A percentile compares a stretch with the other conserved stretches of the same genome.
phyloP scores from a whole-genome alignment of 2,888 invertebrate species.

The Nysson spinosus region DNA sequence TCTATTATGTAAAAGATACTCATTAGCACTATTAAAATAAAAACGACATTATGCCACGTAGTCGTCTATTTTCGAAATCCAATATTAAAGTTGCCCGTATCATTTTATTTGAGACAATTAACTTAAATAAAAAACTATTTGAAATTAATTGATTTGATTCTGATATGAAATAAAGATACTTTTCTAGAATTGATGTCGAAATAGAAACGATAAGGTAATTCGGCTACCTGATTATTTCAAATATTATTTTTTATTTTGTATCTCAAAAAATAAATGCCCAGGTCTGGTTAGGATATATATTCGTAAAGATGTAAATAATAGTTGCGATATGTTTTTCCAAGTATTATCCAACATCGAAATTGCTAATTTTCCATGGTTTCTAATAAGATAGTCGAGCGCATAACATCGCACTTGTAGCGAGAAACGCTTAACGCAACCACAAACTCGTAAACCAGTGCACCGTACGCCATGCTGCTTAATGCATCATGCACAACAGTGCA shows the following conservation, averaged over 20 bases:
- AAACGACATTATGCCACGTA: not conserved
- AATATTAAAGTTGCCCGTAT: not conserved
- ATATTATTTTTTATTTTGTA: too few species aligned
- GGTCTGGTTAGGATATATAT: too few species aligned
- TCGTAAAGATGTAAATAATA: too few species aligned
- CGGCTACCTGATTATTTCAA: too few species aligned
- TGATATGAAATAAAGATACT: not conserved
- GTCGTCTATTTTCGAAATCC: not conserved
- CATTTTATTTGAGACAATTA: too few species aligned
- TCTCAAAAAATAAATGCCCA: too few species aligned
- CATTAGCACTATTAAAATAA: not conserved
- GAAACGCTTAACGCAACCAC: conserved; percentile 17
- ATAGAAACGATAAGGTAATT: too few species aligned
- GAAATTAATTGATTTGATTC: too few species aligned
- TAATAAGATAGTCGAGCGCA: conserved; percentile 7
- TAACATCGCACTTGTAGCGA: conserved; percentile 21
- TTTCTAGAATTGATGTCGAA: too few species aligned
- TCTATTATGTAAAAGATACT: not conserved
- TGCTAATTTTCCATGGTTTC: not conserved
- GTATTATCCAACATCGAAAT: not conserved
- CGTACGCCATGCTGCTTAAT: conserved; percentile 30
- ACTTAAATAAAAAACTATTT: too few species aligned
- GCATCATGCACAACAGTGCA: conserved; percentile 40
- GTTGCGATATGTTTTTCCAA: too few species aligned
- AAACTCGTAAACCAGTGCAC: conserved; percentile 21